Percentiles rank a stretch among this genome's conserved stretches.
phyloP scores from a whole-genome alignment of 2,113 vertebrate species.

The Mohoua ochrocephala region DNA sequence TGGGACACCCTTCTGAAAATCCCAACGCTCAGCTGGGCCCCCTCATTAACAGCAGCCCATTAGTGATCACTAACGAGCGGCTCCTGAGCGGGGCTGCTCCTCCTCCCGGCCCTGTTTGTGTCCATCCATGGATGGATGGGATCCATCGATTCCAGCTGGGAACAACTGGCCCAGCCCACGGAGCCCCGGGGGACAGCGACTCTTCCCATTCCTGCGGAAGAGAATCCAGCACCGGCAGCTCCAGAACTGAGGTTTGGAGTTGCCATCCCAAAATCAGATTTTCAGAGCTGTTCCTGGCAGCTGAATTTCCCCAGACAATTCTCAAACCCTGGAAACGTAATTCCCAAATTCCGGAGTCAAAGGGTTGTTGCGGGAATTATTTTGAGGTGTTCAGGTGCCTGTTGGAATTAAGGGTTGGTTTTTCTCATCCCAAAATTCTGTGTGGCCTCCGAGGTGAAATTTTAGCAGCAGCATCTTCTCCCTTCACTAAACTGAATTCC shows the following conservation, averaged over 20 bases:
- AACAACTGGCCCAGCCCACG: not conserved
- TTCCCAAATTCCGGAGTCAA: not conserved
- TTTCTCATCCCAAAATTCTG: too few relatives aligned
- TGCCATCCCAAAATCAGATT: not conserved
- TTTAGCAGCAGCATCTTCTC: not conserved
- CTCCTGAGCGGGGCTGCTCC: not conserved
- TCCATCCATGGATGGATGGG: rapidly evolving
- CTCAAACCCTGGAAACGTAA: rapidly evolving
- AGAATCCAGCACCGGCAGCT: not conserved
- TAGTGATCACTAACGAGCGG: not conserved
- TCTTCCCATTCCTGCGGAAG: not conserved
- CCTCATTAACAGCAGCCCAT: not conserved
- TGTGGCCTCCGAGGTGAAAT: rapidly evolving
- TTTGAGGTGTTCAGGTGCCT: not conserved
- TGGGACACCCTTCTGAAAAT: rapidly evolving
- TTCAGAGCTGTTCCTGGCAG: not conserved
- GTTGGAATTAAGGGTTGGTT: not conserved
- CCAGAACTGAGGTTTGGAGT: rapidly evolving
- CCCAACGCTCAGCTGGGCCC: rapidly evolving
- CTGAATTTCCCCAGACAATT: not conserved
- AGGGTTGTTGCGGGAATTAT: rapidly evolving
- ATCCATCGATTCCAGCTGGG: conserved; percentile 26
- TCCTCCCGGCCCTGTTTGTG: not conserved
- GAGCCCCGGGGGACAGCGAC: not conserved
- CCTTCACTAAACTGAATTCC: not conserved